A percentile compares a stretch with the other conserved stretches of the same genome.
phyloP scores from a whole-genome alignment of 2,113 vertebrate species.

The Hiodon alosoides region DNA sequence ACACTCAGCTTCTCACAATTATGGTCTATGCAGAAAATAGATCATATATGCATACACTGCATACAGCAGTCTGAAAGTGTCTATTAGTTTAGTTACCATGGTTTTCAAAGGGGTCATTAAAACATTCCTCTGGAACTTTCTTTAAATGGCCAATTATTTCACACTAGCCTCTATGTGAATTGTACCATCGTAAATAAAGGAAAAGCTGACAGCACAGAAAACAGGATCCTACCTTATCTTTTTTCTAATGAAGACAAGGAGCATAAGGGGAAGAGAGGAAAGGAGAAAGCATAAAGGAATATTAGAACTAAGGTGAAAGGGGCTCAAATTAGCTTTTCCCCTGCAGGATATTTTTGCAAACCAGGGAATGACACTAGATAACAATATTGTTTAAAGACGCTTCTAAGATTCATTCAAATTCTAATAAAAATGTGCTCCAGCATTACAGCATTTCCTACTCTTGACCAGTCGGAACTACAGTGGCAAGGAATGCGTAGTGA shows the following conservation, averaged over 20 bases:
- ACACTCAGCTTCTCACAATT: too few species aligned
- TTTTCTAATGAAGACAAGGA: conserved; percentile 65
- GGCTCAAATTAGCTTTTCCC: not conserved
- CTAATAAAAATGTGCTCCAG: too few species aligned
- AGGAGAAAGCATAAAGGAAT: conserved; percentile 47
- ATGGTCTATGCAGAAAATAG: too few species aligned
- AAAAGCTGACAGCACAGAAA: conserved; percentile 36
- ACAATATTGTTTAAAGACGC: too few species aligned
- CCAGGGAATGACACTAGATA: not conserved
- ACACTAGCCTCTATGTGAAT: not conserved
- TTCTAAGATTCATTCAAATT: too few species aligned
- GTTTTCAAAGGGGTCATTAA: not conserved
- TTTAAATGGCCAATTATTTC: not conserved
- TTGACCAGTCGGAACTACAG: too few species aligned
- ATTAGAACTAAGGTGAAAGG: conserved; percentile 47
- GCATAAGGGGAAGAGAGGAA: conserved; percentile 37
- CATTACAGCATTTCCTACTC: too few species aligned
- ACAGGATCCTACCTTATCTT: conserved; percentile 66
- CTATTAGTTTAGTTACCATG: not conserved
- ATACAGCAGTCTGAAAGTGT: not conserved
- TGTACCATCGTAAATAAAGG: not conserved
- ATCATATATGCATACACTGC: too few species aligned
- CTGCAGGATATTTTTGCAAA: not conserved
- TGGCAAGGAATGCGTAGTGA: too few species aligned
- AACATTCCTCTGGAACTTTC: not conserved